Conservation (phyloP, 92 coral and sea anemone genomes). For the Metridium senile region DNA sequence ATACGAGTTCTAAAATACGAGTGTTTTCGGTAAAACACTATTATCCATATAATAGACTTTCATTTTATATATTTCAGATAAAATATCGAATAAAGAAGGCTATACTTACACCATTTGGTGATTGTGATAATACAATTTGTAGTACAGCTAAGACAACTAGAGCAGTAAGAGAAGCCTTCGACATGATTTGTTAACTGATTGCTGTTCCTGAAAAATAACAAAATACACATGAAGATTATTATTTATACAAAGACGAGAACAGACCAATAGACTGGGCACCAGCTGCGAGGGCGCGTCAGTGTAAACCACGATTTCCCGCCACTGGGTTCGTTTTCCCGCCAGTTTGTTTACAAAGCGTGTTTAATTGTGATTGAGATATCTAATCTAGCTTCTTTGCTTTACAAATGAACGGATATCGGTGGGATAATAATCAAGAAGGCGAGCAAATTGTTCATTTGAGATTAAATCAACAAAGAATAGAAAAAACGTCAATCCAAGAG, state of each 20-base stretch:
- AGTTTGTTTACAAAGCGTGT: background rate
- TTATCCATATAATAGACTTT: background rate
- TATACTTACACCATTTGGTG: conserved; percentile 4
- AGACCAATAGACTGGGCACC: background rate
- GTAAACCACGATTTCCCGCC: conserved; percentile 11
- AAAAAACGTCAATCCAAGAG: background rate
- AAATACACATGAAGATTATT: background rate
- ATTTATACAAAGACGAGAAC: background rate
- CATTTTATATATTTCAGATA: background rate
- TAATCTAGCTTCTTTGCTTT: background rate
- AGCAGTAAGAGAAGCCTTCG: background rate
- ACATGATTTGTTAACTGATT: background rate
- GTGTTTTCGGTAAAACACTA: background rate
- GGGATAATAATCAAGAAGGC: background rate
- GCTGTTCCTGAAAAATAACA: background rate
- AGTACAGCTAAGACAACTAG: background rate
- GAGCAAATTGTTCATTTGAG: conserved; percentile 4
- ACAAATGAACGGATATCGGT: conserved; percentile 4
- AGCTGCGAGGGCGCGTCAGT: conserved; percentile 12
- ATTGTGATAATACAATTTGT: conserved; percentile 5
- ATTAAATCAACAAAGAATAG: background rate
- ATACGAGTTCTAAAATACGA: too few species aligned
- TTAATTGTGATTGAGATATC: background rate
- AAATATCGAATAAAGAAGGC: background rate
- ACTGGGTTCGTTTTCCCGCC: conserved; percentile 1